A percentile compares a stretch with the other conserved stretches of the same genome.
These are phyloP conservation scores for Drosophila mettleri DNA, from an alignment of 2,888 invertebrate genomes.

Conservation along the genomic window DNA sequence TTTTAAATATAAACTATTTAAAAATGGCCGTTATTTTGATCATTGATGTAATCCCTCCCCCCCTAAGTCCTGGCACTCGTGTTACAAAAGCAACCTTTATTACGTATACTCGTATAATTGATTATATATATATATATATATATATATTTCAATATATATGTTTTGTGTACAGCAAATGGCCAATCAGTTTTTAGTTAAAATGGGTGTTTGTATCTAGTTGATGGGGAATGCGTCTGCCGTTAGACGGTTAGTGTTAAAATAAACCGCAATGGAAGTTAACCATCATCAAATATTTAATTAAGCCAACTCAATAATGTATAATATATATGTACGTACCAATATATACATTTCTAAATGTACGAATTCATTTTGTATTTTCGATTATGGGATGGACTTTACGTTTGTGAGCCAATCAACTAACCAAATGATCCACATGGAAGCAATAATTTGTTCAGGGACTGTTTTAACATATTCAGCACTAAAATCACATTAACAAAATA, in stretches of 20 bases:
- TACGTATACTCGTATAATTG: constrained; percentile 26
- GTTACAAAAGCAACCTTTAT: constrained; percentile 62
- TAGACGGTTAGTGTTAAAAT: constrained; percentile 18
- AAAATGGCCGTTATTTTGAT: constrained; percentile 46
- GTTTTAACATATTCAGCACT: constrained; percentile 9
- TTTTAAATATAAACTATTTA: constrained; percentile 48
- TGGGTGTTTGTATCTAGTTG: constrained; percentile 48
- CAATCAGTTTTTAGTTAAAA: constrained; percentile 48
- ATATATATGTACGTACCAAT: constrained; percentile 62
- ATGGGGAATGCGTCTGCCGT: constrained; percentile 14
- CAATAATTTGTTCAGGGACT: constrained; percentile 23
- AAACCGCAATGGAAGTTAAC: constrained; percentile 22
- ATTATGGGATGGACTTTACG: constrained; percentile 45
- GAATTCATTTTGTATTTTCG: constrained; percentile 51
- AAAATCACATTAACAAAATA: not conserved
- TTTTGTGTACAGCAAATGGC: constrained; percentile 52
- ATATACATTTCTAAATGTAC: constrained; percentile 65
- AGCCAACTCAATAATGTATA: constrained; percentile 67
- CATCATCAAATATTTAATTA: constrained; percentile 39
- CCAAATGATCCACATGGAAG: constrained; percentile 7
- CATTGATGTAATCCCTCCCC: constrained; percentile 20
- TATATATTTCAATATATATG: constrained; percentile 13
- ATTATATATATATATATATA: constrained; percentile 20
- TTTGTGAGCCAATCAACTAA: constrained; percentile 9
- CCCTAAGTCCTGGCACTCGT: constrained; percentile 55